Conservation (phyloP, 2,797 vertebrate species). For the Leontopithecus rosalia region DNA sequence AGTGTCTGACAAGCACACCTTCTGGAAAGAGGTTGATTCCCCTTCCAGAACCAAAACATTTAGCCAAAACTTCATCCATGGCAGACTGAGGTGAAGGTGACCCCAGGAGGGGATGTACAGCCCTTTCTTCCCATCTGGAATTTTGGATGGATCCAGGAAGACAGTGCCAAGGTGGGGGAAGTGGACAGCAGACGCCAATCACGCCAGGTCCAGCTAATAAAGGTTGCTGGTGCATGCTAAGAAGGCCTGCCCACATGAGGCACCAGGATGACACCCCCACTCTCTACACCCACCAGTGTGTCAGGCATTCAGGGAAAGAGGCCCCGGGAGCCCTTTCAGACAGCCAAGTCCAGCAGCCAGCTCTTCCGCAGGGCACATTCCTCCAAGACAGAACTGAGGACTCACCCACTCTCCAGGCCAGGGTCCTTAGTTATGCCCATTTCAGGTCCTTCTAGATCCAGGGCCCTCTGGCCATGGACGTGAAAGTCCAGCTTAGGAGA, state of each 20-base stretch:
- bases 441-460: neutral
- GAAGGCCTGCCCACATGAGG: neutral
- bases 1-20: neutral
- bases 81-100: neutral
- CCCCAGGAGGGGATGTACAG: neutral
- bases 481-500: neutral
- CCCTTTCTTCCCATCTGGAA: neutral
- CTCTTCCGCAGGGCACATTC: neutral
- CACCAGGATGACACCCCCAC: rapidly evolving
- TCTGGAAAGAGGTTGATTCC: neutral
- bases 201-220: too few species aligned
- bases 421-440: neutral
- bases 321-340: neutral
- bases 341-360: neutral
- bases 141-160: neutral
- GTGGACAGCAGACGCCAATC: neutral
- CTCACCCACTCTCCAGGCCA: neutral
- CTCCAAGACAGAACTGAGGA: neutral
- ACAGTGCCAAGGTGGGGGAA: neutral
- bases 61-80: neutral
- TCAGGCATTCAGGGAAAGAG: neutral
- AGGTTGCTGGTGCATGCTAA: rapidly evolving
- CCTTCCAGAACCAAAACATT: neutral
- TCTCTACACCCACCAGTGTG: neutral
- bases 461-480: neutral